Evolutionary conservation across 2,797 vertebrate genomes (phyloP).

Genomic region (Sebastolobus alascanus): DNA sequence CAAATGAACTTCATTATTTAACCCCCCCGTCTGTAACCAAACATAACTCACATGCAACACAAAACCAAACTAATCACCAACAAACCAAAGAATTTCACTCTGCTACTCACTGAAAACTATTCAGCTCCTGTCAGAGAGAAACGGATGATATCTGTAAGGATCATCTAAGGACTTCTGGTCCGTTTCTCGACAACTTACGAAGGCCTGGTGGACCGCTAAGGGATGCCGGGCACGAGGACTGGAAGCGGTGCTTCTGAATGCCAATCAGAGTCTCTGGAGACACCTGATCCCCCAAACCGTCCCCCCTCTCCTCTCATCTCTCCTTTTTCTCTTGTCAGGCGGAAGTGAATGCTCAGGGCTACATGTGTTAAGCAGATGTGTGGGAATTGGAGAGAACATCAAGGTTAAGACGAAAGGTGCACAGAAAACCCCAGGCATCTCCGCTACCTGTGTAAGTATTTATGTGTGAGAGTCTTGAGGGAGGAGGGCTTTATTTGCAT

Average conservation of each 20-base stretch:
- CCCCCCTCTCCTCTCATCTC: constrained; percentile 49
- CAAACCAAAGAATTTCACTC: not conserved
- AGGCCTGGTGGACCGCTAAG: constrained; percentile 30
- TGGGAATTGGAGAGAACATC: constrained; percentile 74
- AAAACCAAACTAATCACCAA: not conserved
- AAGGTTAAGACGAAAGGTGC: constrained; percentile 78
- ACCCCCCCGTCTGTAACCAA: not conserved
- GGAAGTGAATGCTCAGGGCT: constrained; percentile 73
- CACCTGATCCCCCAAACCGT: constrained; percentile 39
- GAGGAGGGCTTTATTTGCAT: constrained; percentile 58
- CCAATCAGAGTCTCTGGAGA: constrained; percentile 61
- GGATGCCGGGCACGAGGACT: constrained; percentile 43
- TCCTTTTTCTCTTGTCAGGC: constrained; percentile 60
- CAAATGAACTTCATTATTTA: not conserved
- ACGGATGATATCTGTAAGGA: constrained; percentile 3
- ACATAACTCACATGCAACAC: not conserved
- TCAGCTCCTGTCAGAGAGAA: not conserved
- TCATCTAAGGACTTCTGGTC: constrained; percentile 9
- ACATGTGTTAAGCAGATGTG: constrained; percentile 74
- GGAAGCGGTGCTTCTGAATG: constrained; percentile 59
- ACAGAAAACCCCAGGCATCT: constrained; percentile 63
- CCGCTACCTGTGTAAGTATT: constrained; percentile 64
- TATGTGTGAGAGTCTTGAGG: constrained; percentile 50
- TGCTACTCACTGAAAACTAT: not conserved
- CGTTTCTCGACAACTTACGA: constrained; percentile 20